Base-by-base conservation (phyloP, 1,140 invertebrate genomes). In the Drosophila lowei region DNA sequence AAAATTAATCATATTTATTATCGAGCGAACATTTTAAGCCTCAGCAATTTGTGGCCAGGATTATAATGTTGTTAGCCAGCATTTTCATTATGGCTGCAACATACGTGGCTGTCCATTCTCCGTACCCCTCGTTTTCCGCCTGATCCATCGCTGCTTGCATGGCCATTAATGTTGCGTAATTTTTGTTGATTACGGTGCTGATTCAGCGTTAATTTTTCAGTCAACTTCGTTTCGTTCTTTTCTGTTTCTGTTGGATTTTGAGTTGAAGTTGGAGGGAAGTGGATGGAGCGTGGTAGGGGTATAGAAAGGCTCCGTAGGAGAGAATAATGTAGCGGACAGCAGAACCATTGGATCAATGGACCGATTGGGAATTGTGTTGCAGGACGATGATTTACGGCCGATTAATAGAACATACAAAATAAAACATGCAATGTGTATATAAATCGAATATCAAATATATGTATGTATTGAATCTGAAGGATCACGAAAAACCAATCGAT, bases 1-100 rank as follows among this genome's bases (percentile, higher is more conserved):
- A 79, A 79, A 79, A 79, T 85, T 73, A 85, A 85, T 79, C 77
- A 85, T 73, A 85, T 85, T 79, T 79, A 84, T 79, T 86, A 70
- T 77, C 49, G 52, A 68, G 72, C 21, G 13, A 46, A 43, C 49
- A 57, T 52, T 77, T 58, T 79, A 72, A 77, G 80, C 80, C 80
- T 59, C 72, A 68, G 68, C 80, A 77, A 85, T 84, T 84, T 85
- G 80, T 79, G 76, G 76, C 59, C 80, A 13, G 54, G 80, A 65
- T 79, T 79, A 76, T 79, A 85, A 72, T 76, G 70, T 75, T 83
- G 70, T 83, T 75, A 65, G 78, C 54, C 75, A 44, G 59, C 56
- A 62, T 77, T 83, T 77, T 56, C 79, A 80, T 76, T 72, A 57
- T 28, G 23, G 23, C 46, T 55, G 55, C 67, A 58, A 38, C 34